Percentiles rank a stretch among this genome's conserved stretches.
These are phyloP conservation scores for Ypsolopha sequella DNA, from an alignment of 2,888 invertebrate genomes.

Conservation along the genomic window DNA sequence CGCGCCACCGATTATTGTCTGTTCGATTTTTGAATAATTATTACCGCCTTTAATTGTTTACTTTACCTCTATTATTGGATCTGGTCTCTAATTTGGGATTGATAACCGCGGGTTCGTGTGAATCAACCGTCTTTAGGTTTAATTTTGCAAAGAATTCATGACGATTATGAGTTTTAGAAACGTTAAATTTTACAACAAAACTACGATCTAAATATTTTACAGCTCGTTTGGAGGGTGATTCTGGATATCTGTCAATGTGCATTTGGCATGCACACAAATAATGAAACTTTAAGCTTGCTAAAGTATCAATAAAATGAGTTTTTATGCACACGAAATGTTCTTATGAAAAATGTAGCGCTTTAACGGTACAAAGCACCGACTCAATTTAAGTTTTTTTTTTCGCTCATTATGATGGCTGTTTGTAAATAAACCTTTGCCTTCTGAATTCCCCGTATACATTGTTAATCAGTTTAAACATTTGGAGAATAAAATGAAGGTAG, in stretches of 20 bases:
- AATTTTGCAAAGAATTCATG: not conserved
- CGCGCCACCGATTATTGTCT: constrained; percentile 52
- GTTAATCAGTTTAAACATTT: constrained; percentile 15
- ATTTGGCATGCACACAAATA: no score
- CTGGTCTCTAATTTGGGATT: no score
- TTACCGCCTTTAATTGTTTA: constrained; percentile 44
- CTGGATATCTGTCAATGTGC: no score
- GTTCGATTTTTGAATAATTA: constrained; percentile 62
- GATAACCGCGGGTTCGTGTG: no score
- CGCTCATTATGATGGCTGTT: not conserved
- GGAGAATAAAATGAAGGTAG: constrained; percentile 23
- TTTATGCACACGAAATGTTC: no score
- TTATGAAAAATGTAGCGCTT: not conserved
- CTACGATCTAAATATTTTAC: no score
- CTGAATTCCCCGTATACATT: not conserved
- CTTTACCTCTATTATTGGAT: not conserved
- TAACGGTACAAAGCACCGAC: not conserved
- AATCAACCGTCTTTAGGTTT: no score
- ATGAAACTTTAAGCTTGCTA: no score
- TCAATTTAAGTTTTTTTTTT: not conserved
- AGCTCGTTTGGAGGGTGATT: no score
- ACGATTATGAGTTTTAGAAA: constrained; percentile 4
- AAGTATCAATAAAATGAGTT: no score
- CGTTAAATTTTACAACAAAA: not conserved
- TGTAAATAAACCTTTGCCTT: not conserved